Evolutionary conservation across 2,113 vertebrate genomes (phyloP), one percentile per base, ranked within the genome.

Genomic region (Cottus gobio): DNA sequence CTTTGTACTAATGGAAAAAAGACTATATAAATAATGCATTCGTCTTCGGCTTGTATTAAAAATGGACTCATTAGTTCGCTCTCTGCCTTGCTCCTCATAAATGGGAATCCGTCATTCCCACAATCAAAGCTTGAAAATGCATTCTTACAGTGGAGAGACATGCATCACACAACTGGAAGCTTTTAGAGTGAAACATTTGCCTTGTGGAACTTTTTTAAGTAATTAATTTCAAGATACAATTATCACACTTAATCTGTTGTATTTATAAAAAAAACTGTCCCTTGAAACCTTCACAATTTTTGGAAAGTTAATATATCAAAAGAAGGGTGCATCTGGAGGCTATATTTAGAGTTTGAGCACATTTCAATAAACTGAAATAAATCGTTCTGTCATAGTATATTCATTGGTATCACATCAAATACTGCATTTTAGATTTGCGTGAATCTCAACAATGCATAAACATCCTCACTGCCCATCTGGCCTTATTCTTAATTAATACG

Each of bases 11-110:
- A 65, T 65, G 39, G 39, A 28, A 65, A 36, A 61, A 22, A 20
- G 30, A 7, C 22, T 24, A 24, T 39, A 31, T 34, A 50, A 31
- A 68, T 52, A 61, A 61, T 34, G 31, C 31, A 61, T 16, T 44
- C 42, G 10, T 44, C 18, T 30, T 67, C 5, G 7, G n/a, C 8
- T 37, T 39, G 15, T 39, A 26, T 57, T 69, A 15, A 24, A 50
- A 31, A 28, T 31, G 4, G 16, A 28, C 34, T 67, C 16, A 48
- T 12, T 26, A 30, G 26, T 66, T 54, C 5, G 3, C 15, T 56
- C n/a, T 56, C 54, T 56, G 54, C 26, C 56, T 60, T 71, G 18
- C 36, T 56, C 54, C 54, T 50, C 46, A 50, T 50, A 50, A 20
- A 50, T 50, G 46, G 46, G 46, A 20, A 22, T 50, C 46, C 18